Evolutionary conservation across 2,888 invertebrate genomes (phyloP), one percentile per base, ranked within the genome.

Genomic region (Caradrina kadenii): DNA sequence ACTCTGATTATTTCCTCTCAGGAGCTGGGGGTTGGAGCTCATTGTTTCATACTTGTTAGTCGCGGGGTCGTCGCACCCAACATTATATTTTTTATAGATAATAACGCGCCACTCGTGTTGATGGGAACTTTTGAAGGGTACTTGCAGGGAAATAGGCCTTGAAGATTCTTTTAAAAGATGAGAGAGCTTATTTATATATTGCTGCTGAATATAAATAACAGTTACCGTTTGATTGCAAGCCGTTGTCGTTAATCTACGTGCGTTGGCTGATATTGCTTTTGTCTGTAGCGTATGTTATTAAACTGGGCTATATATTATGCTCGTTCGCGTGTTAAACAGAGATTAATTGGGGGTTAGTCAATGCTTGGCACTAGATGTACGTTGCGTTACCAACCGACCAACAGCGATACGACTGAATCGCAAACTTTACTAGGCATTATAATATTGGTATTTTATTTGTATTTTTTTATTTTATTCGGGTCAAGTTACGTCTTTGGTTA

Each of bases 1-100:
- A 87, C 91, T 89, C 87, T 88, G 89, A 91, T 92, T 90, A 92
- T 91, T 92, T 92, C 90, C 92, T 91, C 88, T 87, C 76, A 80
- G 81, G 70, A 80, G 71, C 61, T 49, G 87, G 87, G 92, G 90
- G 91, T 88, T 88, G 87, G 81, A 55, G 68, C 85, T 87, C 87
- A 88, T 90, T 90, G 89, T 90, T 87, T 86, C 80, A 80, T 86
- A 84, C 89, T 89, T 89, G 87, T 89, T 89, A 88, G 85, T 85
- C 70, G 67, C 79, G 84, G 87, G 91, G 89, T 89, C 89, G 87
- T 82, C 86, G 90, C 87, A 84, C 92, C 68, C 80, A 61, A 76
- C 76, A 80, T 63, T 73, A 75, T 72, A 60, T 76, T 72, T 72
- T 79, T 76, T 58, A 63, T 63, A 76, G 69, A 74, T 80, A 71